A percentile compares a stretch with the other conserved stretches of the same genome.
phyloP scores from a whole-genome alignment of 1,140 invertebrate species.

The Philopotamus ludificatus region DNA sequence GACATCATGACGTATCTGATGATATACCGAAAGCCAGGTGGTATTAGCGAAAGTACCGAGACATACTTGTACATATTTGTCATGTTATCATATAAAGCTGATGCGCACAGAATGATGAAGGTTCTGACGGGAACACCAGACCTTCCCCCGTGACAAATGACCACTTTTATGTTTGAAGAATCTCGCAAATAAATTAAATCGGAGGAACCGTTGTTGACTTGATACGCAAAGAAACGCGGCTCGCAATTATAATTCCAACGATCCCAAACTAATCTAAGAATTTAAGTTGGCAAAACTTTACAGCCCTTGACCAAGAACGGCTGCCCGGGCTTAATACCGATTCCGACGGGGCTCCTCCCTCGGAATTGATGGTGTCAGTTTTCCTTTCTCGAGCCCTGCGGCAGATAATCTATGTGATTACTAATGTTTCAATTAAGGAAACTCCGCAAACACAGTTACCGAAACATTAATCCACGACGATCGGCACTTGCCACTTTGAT shows the following conservation, averaged over 20 bases:
- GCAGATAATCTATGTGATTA: conserved; percentile 25
- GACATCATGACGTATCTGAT: too few relatives aligned
- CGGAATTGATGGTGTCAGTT: conserved; percentile 25
- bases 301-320: conserved; percentile 4
- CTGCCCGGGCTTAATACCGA: conserved; percentile 14
- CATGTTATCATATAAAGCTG: conserved; percentile 12
- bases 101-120: conserved; percentile 12
- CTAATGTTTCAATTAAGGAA: conserved; percentile 27
- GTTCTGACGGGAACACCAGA: conserved; percentile 11
- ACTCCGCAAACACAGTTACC: conserved; percentile 17
- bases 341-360: conserved; percentile 9
- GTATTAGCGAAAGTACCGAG: neutral
- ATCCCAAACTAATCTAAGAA: conserved; percentile 22
- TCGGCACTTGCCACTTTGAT: conserved; percentile 8
- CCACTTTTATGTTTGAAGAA: conserved; percentile 14
- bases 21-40: neutral
- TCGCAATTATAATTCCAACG: too few relatives aligned
- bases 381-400: conserved; percentile 8
- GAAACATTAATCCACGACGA: conserved; percentile 7
- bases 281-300: conserved; percentile 16
- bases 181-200: neutral
- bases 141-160: conserved; percentile 2
- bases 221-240: neutral
- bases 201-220: neutral
- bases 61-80: neutral